Evolutionary conservation across 2,888 invertebrate species (phyloP).

Genomic region (Adelphocoris suturalis): DNA sequence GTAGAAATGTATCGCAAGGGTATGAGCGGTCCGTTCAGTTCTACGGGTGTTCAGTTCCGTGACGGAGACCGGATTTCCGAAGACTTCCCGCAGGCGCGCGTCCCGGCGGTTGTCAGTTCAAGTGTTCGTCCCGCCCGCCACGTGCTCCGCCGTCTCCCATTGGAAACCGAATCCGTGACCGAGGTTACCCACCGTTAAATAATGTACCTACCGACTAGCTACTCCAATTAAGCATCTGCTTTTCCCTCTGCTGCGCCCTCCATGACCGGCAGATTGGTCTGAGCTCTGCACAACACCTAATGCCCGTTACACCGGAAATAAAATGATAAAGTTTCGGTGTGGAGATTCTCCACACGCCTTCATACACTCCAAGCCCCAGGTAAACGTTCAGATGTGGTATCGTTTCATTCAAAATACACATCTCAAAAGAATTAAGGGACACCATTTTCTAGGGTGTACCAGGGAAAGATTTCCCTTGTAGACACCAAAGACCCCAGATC

Average conservation of each 20-base stretch:
- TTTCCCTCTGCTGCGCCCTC: not conserved
- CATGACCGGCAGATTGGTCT: not conserved
- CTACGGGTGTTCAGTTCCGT: not conserved
- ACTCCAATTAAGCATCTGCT: slow-evolving; percentile 51
- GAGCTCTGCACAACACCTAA: not conserved
- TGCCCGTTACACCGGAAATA: not conserved
- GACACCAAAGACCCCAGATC: too few relatives aligned
- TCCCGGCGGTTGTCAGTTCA: not conserved
- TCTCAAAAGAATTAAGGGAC: too few relatives aligned
- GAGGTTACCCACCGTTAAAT: slow-evolving; percentile 56
- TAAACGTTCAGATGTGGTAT: too few relatives aligned
- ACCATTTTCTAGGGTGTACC: too few relatives aligned
- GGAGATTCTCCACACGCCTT: not conserved
- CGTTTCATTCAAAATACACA: too few relatives aligned
- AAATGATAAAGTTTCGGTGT: not conserved
- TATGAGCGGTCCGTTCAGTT: too few relatives aligned
- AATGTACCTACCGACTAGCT: slow-evolving; percentile 46
- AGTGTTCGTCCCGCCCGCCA: slow-evolving; percentile 31
- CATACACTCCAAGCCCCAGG: not conserved
- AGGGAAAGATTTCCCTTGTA: too few relatives aligned
- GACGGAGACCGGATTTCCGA: slow-evolving; percentile 43
- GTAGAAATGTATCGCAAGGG: too few relatives aligned
- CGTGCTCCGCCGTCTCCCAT: slow-evolving; percentile 49
- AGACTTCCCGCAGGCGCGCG: slow-evolving; percentile 41
- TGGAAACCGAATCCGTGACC: slow-evolving; percentile 64